These are phyloP conservation scores for Nomada goodeniana DNA, from an alignment of 2,888 invertebrate genomes.

Conservation along the genomic window DNA sequence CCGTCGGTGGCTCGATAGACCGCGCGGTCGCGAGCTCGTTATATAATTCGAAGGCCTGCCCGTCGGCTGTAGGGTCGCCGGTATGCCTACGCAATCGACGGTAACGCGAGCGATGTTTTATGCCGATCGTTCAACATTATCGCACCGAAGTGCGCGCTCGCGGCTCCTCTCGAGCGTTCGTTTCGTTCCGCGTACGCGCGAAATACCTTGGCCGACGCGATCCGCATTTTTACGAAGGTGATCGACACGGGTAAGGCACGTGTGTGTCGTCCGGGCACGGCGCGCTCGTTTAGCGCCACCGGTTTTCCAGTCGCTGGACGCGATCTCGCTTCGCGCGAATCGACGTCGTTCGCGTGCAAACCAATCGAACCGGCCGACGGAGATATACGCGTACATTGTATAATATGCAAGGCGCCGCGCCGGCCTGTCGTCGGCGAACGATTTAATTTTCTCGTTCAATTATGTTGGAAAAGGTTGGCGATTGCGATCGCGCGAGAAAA, in stretches of 20 bases:
- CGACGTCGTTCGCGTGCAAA: background rate
- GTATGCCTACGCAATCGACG: constrained; percentile 44
- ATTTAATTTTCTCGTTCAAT: constrained; percentile 22
- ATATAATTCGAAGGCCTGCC: constrained; percentile 55
- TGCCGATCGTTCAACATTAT: constrained; percentile 43
- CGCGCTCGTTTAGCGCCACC: constrained; percentile 35
- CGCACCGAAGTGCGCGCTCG: constrained; percentile 22
- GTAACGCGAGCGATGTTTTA: constrained; percentile 25
- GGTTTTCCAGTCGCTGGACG: background rate
- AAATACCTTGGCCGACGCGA: constrained; percentile 22
- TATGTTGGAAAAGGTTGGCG: background rate
- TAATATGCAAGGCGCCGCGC: background rate
- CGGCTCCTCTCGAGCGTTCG: constrained; percentile 7
- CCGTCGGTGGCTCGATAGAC: constrained; percentile 29
- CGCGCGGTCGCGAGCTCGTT: constrained; percentile 17
- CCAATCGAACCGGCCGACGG: background rate
- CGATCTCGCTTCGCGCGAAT: background rate
- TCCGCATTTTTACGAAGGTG: constrained; percentile 45
- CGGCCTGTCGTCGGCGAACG: background rate
- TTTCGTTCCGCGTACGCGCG: constrained; percentile 10
- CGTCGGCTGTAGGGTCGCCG: constrained; percentile 10
- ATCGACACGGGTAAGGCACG: background rate
- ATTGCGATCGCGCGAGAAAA: background rate
- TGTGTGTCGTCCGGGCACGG: constrained; percentile 8
- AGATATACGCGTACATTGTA: too few relatives aligned